These are phyloP conservation scores for Rhagonycha lutea DNA, from an alignment of 2,888 invertebrate genomes.

Conservation along the genomic window DNA sequence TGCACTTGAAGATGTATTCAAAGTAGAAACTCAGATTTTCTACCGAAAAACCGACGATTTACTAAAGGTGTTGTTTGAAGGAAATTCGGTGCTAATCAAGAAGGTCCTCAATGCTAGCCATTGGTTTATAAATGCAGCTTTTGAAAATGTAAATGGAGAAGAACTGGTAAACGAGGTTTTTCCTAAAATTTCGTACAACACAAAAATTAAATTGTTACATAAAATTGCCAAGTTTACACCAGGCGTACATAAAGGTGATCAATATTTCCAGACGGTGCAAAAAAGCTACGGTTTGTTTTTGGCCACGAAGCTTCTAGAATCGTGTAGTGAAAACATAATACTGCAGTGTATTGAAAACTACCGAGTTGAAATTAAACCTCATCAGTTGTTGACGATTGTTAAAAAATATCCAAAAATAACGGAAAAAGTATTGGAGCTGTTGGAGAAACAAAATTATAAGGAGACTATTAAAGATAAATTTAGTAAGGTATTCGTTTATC, in stretches of 20 bases:
- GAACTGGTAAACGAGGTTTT: too few species aligned
- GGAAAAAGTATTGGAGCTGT: too few species aligned
- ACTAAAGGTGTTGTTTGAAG: slow-evolving; percentile 16
- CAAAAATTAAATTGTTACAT: slow-evolving; percentile 21
- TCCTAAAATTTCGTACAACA: too few species aligned
- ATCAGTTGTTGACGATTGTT: slow-evolving; percentile 14
- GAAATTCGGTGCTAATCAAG: too few species aligned
- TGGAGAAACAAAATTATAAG: too few species aligned
- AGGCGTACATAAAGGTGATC: slow-evolving; percentile 11
- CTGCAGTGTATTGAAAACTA: slow-evolving; percentile 10
- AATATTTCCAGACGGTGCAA: slow-evolving; percentile 20
- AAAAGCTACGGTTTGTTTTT: slow-evolving; percentile 20
- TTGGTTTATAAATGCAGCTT: too few species aligned
- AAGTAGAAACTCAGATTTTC: slow-evolving; percentile 15
- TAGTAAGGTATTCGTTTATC: too few species aligned
- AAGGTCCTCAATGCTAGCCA: too few species aligned
- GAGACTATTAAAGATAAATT: too few species aligned
- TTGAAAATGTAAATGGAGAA: too few species aligned
- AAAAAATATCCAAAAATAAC: too few species aligned
- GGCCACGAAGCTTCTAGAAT: slow-evolving; percentile 17
- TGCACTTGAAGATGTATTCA: slow-evolving; percentile 15
- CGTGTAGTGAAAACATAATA: slow-evolving; percentile 20
- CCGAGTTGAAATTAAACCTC: slow-evolving; percentile 9
- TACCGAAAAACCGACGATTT: slow-evolving; percentile 15
- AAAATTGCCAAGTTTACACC: slow-evolving; percentile 10